Evolutionary conservation across 2,113 vertebrate species (phyloP).

Genomic region (Triplophysa rosa): DNA sequence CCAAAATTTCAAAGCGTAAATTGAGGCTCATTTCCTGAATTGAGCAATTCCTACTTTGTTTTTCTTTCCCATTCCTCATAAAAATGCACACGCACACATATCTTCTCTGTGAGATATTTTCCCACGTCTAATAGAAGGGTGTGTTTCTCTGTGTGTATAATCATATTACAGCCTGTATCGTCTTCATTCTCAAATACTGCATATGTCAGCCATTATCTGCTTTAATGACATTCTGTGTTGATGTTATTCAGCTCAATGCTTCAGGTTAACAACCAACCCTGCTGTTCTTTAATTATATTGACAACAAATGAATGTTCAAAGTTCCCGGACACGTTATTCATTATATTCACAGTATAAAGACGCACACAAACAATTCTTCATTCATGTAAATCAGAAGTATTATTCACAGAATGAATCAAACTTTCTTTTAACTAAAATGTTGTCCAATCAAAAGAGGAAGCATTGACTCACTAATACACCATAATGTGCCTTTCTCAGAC

Average conservation of each 20-base stretch:
- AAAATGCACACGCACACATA: neutral
- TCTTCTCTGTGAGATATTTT: neutral
- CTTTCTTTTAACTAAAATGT: neutral
- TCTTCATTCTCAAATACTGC: slow-evolving; percentile 8
- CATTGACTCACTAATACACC: neutral
- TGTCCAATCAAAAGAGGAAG: neutral
- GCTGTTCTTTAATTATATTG: neutral
- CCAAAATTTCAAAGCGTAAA: too few relatives aligned
- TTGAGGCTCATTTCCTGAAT: too few relatives aligned
- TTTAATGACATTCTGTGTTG: slow-evolving; percentile 13
- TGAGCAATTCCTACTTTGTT: neutral
- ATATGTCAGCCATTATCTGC: slow-evolving; percentile 3
- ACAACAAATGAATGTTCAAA: neutral
- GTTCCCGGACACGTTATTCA: too few relatives aligned
- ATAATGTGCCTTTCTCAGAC: neutral
- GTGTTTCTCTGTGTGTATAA: neutral
- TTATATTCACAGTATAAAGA: neutral
- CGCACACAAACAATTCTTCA: neutral
- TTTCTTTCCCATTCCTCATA: neutral
- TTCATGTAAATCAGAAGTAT: neutral
- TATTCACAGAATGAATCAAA: neutral
- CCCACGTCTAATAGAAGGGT: neutral
- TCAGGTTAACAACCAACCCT: neutral
- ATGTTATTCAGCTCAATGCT: neutral
- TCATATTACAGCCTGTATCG: slow-evolving; percentile 8